Evolutionary conservation across 2,888 invertebrate genomes (phyloP).

Genomic region (Lithosia quadra): DNA sequence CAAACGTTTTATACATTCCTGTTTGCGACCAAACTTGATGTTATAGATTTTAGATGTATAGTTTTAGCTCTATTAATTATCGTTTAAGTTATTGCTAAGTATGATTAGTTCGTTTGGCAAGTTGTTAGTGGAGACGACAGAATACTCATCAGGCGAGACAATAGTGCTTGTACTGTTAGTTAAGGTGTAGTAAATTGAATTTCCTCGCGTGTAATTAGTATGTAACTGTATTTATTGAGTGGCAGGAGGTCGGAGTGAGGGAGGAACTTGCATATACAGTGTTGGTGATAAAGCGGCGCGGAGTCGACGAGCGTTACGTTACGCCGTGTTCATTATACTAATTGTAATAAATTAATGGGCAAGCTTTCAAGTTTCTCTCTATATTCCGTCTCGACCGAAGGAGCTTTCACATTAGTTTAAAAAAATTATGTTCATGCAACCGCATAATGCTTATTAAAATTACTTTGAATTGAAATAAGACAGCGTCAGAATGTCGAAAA

Average conservation of each 20-base stretch:
- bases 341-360: slow-evolving; percentile 74
- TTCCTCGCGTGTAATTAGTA: slow-evolving; percentile 58
- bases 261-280: slow-evolving; percentile 43
- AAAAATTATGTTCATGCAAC: slow-evolving; percentile 49
- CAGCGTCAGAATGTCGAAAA: slow-evolving; percentile 30
- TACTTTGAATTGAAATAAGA: slow-evolving; percentile 44
- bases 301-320: slow-evolving; percentile 66
- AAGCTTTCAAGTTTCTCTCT: slow-evolving; percentile 69
- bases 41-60: slow-evolving; percentile 62
- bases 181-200: slow-evolving; percentile 53
- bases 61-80: slow-evolving; percentile 43
- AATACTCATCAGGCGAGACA: slow-evolving; percentile 48
- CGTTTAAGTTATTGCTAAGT: slow-evolving; percentile 48
- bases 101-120: slow-evolving; percentile 45
- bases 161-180: slow-evolving; percentile 36
- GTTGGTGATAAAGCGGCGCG: slow-evolving; percentile 46
- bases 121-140: slow-evolving; percentile 27
- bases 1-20: slow-evolving; percentile 86
- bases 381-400: slow-evolving; percentile 46
- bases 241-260: slow-evolving; percentile 43
- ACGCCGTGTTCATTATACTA: slow-evolving; percentile 77
- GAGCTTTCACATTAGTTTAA: slow-evolving; percentile 59
- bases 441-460: slow-evolving; percentile 41
- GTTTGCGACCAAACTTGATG: slow-evolving; percentile 84
- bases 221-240: slow-evolving; percentile 56